Evolutionary conservation across 2,113 vertebrate species (phyloP).

Genomic region (Pyxicephalus adspersus): DNA sequence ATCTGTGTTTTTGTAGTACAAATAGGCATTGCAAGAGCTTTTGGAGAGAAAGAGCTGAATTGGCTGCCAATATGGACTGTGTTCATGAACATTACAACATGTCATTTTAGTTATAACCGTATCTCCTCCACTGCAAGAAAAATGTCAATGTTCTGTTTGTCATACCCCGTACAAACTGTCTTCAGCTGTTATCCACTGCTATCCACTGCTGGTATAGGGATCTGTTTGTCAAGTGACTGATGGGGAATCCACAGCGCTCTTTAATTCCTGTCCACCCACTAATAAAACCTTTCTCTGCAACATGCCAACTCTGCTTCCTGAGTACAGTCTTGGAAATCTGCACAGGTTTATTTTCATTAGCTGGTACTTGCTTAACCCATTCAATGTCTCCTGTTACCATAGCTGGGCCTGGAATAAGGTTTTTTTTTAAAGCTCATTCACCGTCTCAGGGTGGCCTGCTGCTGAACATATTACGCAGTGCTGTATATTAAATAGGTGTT

Average conservation of each 20-base stretch:
- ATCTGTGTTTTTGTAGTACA: slow-evolving; percentile 6
- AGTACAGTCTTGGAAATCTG: not conserved
- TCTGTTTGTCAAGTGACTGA: not conserved
- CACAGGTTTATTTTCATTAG: no score
- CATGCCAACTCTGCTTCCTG: not conserved
- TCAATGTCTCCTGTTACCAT: no score
- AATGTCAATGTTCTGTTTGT: not conserved
- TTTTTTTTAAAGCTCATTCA: no score
- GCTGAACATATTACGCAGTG: no score
- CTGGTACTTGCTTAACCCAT: no score
- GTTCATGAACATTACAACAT: not conserved
- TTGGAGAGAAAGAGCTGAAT: not conserved
- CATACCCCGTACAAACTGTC: not conserved
- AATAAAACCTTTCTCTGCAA: no score
- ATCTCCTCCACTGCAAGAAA: not conserved
- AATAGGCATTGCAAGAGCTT: not conserved
- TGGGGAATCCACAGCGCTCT: not conserved
- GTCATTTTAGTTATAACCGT: not conserved
- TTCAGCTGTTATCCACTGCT: not conserved
- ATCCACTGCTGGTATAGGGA: not conserved
- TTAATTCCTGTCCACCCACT: slow-evolving; percentile 2
- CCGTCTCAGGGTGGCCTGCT: no score
- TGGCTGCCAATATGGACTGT: not conserved
- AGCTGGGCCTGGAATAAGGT: no score
- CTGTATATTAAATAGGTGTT: no score